Conservation (phyloP, 2,888 invertebrate genomes). For the Orchestes rusci region DNA sequence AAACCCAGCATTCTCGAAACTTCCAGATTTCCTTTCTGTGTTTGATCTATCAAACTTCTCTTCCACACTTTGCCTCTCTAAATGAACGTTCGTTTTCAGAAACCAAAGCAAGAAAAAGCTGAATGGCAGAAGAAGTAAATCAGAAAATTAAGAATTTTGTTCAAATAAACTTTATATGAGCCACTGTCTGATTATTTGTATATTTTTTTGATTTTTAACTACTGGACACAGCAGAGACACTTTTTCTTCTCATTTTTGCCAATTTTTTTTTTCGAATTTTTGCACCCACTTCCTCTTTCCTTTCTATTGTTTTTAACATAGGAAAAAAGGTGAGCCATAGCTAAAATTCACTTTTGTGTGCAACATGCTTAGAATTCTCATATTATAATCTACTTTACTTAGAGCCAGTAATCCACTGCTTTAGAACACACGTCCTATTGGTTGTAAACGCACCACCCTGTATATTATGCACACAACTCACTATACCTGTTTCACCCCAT, state of each 20-base stretch:
- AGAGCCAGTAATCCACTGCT: too few relatives aligned
- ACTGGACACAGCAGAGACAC: not conserved
- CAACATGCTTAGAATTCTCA: constrained; percentile 1
- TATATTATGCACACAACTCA: too few relatives aligned
- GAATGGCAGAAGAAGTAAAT: constrained; percentile 45
- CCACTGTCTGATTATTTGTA: not conserved
- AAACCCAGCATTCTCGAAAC: not conserved
- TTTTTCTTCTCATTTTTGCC: too few relatives aligned
- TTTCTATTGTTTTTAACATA: constrained; percentile 11
- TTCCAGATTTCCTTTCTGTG: constrained; percentile 7
- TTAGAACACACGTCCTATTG: too few relatives aligned
- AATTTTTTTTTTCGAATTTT: constrained; percentile 3
- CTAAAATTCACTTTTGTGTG: constrained; percentile 5
- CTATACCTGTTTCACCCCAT: too few relatives aligned
- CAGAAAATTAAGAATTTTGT: not conserved
- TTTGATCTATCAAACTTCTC: not conserved
- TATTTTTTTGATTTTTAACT: too few relatives aligned
- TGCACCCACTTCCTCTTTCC: constrained; percentile 6
- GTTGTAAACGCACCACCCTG: too few relatives aligned
- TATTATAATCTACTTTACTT: too few relatives aligned
- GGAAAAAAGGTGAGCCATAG: constrained; percentile 13
- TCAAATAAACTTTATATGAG: not conserved
- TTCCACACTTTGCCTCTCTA: constrained; percentile 3
- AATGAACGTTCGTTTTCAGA: constrained; percentile 46
- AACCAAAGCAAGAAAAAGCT: constrained; percentile 62